Conservation (phyloP, 2,888 invertebrate species). For the Corythucha ciliata region DNA sequence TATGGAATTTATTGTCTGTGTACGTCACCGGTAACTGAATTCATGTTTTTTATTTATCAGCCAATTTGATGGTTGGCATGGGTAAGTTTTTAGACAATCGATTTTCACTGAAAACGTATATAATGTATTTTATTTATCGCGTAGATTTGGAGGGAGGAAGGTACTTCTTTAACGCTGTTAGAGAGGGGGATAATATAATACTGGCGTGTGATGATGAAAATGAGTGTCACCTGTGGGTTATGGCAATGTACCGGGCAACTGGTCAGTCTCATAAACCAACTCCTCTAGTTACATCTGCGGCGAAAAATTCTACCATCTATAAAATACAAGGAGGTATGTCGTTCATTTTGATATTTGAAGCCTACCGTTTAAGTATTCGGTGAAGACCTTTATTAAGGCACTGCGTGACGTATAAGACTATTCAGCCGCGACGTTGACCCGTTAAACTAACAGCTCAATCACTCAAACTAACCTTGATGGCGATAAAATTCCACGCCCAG, state of each 20-base stretch:
- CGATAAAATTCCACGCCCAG: too few relatives aligned
- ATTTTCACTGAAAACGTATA: not conserved
- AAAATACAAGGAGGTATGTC: constrained; percentile 78
- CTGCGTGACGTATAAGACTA: too few relatives aligned
- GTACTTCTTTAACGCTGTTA: constrained; percentile 96
- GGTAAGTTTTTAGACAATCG: constrained; percentile 49
- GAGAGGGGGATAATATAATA: constrained; percentile 94
- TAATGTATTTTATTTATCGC: not conserved
- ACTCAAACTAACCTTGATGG: too few relatives aligned
- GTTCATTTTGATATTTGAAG: too few relatives aligned
- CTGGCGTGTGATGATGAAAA: constrained; percentile 96
- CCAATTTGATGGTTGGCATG: constrained; percentile 87
- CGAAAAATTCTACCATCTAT: constrained; percentile 76
- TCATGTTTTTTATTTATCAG: constrained; percentile 44
- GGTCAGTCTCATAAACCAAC: constrained; percentile 99
- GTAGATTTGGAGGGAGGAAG: constrained; percentile 83
- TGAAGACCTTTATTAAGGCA: too few relatives aligned
- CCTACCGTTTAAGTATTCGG: too few relatives aligned
- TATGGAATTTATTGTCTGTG: constrained; percentile 14
- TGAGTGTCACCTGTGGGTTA: constrained; percentile 97
- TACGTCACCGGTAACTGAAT: constrained; percentile 9
- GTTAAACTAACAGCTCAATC: too few relatives aligned
- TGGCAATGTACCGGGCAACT: constrained; percentile 98
- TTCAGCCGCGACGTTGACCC: too few relatives aligned
- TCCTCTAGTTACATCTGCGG: constrained; percentile 75